Base-by-base conservation (phyloP, 2,797 vertebrate species). In the Apodemus agrarius region DNA sequence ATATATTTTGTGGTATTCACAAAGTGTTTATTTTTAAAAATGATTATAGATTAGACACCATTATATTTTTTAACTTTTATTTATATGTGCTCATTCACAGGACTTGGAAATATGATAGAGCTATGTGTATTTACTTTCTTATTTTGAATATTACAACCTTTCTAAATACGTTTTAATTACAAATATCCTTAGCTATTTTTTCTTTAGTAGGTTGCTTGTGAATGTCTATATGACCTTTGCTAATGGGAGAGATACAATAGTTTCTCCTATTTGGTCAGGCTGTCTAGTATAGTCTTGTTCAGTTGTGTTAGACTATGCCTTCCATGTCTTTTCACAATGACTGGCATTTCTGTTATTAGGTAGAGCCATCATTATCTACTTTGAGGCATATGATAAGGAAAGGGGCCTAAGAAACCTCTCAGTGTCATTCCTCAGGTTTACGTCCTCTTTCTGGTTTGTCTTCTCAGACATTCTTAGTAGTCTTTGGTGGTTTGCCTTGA, bases 1-100 rank as follows among this genome's bases (percentile, higher is more conserved):
- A 43, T 43, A 43, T 34, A 19, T 80, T 97, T 91, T 93, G 26
- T 79, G 43, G 43, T 17, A 52, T 88, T 87, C 59, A 84, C n/a
- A 88, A 76, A 82, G 16, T 43, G 24, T 40, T 90, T 67, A 11
- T 59, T 80, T 75, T 84, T 57, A 2, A 4, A 26, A 78, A 43
- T 83, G 24, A 79, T 34, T 89, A 40, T 43, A 88, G 29, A 46
- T 40, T 43, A 88, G 29, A 52, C 49, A 22, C 1, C 13, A 69
- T 34, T n/a, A 57, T 87, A 52, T 54, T 72, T 52, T 92, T 94
- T 46, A 43, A 69, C 85, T 85, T 89, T 6, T n/a, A 9, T 80
- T 52, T 89, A 80, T 57, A 89, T 19, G 1, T 79, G 14, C 52
- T 79, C 8, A 91, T 31, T 79, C n/a, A 74, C 49, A 63, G 31